Conservation (phyloP, 2,888 invertebrate species). For the Aphelenchoides bicaudatus region DNA sequence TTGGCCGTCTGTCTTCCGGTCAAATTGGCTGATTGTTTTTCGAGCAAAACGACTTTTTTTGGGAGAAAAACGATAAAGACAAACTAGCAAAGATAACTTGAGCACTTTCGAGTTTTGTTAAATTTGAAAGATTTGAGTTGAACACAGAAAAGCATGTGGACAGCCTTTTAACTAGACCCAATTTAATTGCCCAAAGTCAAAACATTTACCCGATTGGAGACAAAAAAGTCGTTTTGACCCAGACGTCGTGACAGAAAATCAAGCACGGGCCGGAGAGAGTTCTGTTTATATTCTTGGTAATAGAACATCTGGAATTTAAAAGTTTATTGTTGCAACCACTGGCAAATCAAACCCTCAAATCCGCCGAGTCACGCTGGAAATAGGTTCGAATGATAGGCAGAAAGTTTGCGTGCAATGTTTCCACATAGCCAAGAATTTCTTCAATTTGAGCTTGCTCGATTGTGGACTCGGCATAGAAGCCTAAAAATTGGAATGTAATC, state of each 20-base stretch:
- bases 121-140: constrained; percentile 13
- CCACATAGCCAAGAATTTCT: constrained; percentile 40
- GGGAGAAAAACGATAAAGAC: no score
- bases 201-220: constrained; percentile 30
- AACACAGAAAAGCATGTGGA: no score
- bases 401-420: constrained; percentile 41
- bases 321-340: constrained; percentile 14
- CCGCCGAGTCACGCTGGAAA: constrained; percentile 43
- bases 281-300: constrained; percentile 37
- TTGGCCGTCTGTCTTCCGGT: no score
- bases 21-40: no score
- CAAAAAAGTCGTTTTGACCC: constrained; percentile 33
- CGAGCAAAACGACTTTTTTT: no score
- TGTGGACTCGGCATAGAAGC: constrained; percentile 42
- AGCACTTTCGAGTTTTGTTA: no score
- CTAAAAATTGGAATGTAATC: constrained; percentile 24
- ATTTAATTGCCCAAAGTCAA: not conserved
- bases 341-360: not conserved
- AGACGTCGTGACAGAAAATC: constrained; percentile 37
- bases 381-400: constrained; percentile 45
- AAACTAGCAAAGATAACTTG: no score
- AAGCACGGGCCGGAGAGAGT: constrained; percentile 36
- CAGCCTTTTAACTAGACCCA: no score
- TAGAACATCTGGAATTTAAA: constrained; percentile 29
- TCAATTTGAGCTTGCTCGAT: constrained; percentile 43